Evolutionary conservation across 2,888 invertebrate genomes (phyloP).

Genomic region (Gisinianus flammeolus): DNA sequence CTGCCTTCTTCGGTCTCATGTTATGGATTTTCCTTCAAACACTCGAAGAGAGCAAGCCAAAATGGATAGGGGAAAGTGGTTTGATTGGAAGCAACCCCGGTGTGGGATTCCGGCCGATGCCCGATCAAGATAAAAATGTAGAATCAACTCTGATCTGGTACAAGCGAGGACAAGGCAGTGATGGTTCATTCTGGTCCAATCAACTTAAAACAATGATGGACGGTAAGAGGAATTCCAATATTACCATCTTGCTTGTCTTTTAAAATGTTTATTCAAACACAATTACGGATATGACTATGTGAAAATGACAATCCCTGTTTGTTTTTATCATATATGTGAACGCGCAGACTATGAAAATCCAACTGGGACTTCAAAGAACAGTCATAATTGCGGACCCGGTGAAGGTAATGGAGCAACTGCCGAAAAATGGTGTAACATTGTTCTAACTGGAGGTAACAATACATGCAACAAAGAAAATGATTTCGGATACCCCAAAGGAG

Average conservation of each 20-base stretch:
- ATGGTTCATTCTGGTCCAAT: constrained; percentile 79
- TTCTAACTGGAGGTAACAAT: constrained; percentile 3
- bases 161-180: constrained; percentile 76
- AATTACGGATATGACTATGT: too few species aligned
- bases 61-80: constrained; percentile 85
- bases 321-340: neutral
- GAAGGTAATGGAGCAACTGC: constrained; percentile 7
- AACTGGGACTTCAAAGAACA: constrained; percentile 66
- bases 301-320: neutral
- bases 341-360: constrained; percentile 71
- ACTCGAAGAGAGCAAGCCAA: constrained; percentile 80
- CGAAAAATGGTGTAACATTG: constrained; percentile 31
- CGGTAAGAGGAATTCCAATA: constrained; percentile 65
- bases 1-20: constrained; percentile 94
- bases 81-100: constrained; percentile 92
- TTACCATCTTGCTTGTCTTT: constrained; percentile 74
- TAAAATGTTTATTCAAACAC: too few species aligned
- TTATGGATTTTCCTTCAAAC: constrained; percentile 94
- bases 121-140: constrained; percentile 81
- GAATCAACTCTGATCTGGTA: constrained; percentile 98
- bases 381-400: neutral
- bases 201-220: constrained; percentile 77
- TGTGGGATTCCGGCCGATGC: constrained; percentile 95
- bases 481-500: constrained; percentile 84
- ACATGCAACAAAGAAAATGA: constrained; percentile 75